These are phyloP conservation scores for Bombyx huttoni DNA, from an alignment of 2,888 invertebrate species.

Conservation along the genomic window DNA sequence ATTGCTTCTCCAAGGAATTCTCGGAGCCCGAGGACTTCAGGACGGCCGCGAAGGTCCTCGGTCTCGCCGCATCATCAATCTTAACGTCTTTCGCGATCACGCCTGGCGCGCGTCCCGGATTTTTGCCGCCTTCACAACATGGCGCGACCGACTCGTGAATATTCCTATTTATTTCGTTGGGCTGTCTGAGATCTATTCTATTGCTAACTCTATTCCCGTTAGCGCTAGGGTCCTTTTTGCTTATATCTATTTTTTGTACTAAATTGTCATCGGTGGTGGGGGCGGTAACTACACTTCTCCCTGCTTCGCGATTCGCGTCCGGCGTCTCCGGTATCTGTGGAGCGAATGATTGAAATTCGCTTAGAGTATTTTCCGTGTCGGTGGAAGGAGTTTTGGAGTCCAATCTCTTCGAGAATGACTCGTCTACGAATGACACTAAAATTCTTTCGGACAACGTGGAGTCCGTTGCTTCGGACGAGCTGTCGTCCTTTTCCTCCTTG, in stretches of 20 bases:
- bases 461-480: slow-evolving; percentile 53
- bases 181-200: slow-evolving; percentile 48
- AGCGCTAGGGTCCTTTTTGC: slow-evolving; percentile 34
- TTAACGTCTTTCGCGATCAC: slow-evolving; percentile 10
- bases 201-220: slow-evolving; percentile 20
- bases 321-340: slow-evolving; percentile 24
- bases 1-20: slow-evolving; percentile 51
- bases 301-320: slow-evolving; percentile 11
- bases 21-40: slow-evolving; percentile 56
- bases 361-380: slow-evolving; percentile 59
- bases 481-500: slow-evolving; percentile 39
- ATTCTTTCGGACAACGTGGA: slow-evolving; percentile 60
- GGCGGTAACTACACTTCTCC: slow-evolving; percentile 40
- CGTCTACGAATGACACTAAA: slow-evolving; percentile 59
- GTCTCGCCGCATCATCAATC: slow-evolving; percentile 27
- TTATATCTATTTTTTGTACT: slow-evolving; percentile 70
- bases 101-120: slow-evolving; percentile 3
- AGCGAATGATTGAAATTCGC: slow-evolving; percentile 56
- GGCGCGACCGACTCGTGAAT: slow-evolving; percentile 12
- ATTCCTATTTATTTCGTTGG: slow-evolving; percentile 49
- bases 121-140: slow-evolving; percentile 17
- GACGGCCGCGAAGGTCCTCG: slow-evolving; percentile 57
- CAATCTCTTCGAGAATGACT: slow-evolving; percentile 56
- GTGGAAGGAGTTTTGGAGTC: slow-evolving; percentile 63
- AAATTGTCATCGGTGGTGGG: slow-evolving; percentile 60